Evolutionary conservation across 1,140 invertebrate species (phyloP).

Genomic region (Thrips palmi): DNA sequence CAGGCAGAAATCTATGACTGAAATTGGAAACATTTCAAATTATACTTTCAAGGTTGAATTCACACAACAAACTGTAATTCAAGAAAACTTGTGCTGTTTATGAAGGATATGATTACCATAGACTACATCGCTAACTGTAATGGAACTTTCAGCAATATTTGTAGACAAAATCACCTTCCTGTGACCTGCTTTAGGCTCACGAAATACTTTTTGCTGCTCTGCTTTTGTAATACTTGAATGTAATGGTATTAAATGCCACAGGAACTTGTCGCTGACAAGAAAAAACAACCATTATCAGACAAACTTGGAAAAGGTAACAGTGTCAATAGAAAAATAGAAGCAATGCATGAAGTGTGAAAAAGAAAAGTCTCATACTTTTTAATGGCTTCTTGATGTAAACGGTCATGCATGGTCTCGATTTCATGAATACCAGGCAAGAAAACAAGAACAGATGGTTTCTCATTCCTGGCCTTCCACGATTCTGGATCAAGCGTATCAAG

Average conservation of each 20-base stretch:
- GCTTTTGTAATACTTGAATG: conserved; percentile 48
- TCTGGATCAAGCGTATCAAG: conserved; percentile 49
- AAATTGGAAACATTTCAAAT: conserved; percentile 15
- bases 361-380: neutral
- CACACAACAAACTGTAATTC: neutral
- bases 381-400: neutral
- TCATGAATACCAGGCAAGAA: conserved; percentile 76
- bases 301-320: too few relatives aligned
- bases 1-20: conserved; percentile 92
- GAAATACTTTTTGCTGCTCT: conserved; percentile 56
- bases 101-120: conserved; percentile 35
- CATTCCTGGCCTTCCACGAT: too few relatives aligned
- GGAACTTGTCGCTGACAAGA: conserved; percentile 19
- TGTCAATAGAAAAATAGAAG: conserved; percentile 7
- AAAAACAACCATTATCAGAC: neutral
- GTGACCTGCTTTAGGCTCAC: conserved; percentile 26
- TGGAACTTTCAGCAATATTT: conserved; percentile 93
- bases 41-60: neutral
- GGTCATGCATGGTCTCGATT: conserved; percentile 43
- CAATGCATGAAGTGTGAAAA: conserved; percentile 1
- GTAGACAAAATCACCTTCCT: conserved; percentile 86
- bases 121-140: conserved; percentile 83
- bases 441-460: conserved; percentile 45
- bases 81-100: neutral
- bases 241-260: conserved; percentile 34